phyloP scores from a whole-genome alignment of 2,797 vertebrate species.

The Myotis planiceps region DNA sequence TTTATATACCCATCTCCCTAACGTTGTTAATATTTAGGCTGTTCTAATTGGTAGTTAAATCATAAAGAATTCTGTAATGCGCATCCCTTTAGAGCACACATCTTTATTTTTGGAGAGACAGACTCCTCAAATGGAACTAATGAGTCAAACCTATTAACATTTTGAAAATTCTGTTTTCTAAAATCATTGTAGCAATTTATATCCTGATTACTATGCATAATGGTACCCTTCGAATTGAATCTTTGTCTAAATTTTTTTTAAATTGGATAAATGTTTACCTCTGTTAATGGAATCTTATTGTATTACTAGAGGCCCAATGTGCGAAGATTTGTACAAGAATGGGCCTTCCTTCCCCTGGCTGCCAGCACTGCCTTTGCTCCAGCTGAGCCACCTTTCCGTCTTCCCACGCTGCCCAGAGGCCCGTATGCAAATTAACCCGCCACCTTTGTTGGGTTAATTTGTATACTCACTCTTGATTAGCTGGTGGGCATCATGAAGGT shows the following conservation, averaged over 20 bases:
- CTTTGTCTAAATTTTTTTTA: neutral
- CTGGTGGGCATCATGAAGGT: no score
- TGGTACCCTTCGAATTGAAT: neutral
- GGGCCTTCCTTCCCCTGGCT: no score
- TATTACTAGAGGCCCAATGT: no score
- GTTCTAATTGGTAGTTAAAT: neutral
- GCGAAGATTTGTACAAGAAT: no score
- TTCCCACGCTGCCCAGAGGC: no score
- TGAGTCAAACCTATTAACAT: conserved; percentile 2
- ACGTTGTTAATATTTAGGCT: neutral
- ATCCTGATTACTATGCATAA: neutral
- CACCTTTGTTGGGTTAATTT: no score
- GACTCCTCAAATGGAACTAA: conserved; percentile 34
- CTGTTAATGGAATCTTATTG: neutral
- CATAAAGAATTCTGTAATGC: neutral
- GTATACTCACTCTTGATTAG: no score
- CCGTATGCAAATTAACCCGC: no score
- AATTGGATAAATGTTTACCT: neutral
- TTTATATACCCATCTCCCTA: neutral
- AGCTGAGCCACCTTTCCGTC: no score
- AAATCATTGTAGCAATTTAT: neutral
- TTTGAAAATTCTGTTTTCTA: conserved; percentile 43
- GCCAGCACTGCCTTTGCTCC: no score
- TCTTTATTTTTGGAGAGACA: neutral
- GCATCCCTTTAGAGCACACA: neutral